phyloP scores from a whole-genome alignment of 2,888 invertebrate species.

The Priocnemis perturbator region DNA sequence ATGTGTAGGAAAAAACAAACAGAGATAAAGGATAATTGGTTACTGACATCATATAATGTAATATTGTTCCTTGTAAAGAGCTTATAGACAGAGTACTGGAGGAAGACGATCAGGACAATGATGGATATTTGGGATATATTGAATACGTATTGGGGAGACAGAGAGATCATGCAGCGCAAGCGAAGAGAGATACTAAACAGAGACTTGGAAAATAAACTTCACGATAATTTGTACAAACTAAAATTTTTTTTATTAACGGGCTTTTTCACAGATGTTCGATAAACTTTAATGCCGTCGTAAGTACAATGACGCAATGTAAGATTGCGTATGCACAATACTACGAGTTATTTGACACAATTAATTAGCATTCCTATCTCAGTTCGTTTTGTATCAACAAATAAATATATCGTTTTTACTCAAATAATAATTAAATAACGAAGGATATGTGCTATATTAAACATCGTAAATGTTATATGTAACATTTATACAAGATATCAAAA shows the following conservation, averaged over 20 bases:
- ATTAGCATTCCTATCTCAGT: not conserved
- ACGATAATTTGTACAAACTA: not conserved
- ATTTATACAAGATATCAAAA: no score
- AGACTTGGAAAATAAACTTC: constrained; percentile 42
- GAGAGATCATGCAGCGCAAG: constrained; percentile 44
- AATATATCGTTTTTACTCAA: no score
- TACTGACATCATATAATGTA: not conserved
- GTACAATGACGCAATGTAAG: not conserved
- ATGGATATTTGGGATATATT: constrained; percentile 90
- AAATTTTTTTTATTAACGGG: not conserved
- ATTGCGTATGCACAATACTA: not conserved
- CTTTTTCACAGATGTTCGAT: not conserved
- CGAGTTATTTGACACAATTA: not conserved
- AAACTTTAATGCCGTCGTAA: not conserved
- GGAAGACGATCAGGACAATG: constrained; percentile 89
- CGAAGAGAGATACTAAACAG: constrained; percentile 46
- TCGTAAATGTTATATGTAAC: no score
- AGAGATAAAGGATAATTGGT: not conserved
- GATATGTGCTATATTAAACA: no score
- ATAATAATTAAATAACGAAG: no score
- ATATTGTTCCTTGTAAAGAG: constrained; percentile 77
- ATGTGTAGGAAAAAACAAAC: not conserved
- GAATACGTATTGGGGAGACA: constrained; percentile 81
- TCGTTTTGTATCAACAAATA: no score
- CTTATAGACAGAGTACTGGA: constrained; percentile 89